A percentile compares a stretch with the other conserved stretches of the same genome.
Conservation (phyloP, 1,140 invertebrate genomes). For the Bombus breviceps region DNA sequence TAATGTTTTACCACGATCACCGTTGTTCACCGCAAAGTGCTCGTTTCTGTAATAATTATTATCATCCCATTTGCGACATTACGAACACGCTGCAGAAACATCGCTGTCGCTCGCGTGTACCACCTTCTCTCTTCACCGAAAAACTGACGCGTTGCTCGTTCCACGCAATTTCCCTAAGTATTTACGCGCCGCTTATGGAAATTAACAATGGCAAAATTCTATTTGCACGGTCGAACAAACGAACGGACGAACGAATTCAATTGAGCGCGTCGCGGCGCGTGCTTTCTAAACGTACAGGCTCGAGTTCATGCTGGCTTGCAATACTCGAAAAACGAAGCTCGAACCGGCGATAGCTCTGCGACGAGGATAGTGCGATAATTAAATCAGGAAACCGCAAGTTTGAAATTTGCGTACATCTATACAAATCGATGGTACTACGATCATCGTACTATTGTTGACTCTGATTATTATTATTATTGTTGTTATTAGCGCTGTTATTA, state of each 20-base stretch:
- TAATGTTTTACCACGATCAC: slow-evolving; percentile 64
- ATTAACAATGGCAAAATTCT: slow-evolving; percentile 27
- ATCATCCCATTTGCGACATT: slow-evolving; percentile 61
- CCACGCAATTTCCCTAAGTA: slow-evolving; percentile 5
- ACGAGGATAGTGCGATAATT: neutral
- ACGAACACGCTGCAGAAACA: slow-evolving; percentile 10
- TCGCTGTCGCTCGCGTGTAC: neutral
- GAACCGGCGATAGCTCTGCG: neutral
- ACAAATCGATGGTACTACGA: neutral
- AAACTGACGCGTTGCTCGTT: neutral
- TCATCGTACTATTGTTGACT: neutral
- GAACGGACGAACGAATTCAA: neutral
- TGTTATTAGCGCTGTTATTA: slow-evolving; percentile 50
- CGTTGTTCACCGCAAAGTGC: slow-evolving; percentile 54
- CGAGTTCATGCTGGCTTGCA: no score
- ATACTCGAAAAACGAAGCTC: neutral
- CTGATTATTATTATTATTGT: neutral
- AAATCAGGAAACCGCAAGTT: neutral
- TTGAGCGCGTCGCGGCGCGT: neutral
- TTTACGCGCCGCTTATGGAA: slow-evolving; percentile 32
- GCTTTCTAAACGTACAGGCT: neutral
- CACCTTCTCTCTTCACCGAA: neutral
- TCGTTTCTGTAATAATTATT: slow-evolving; percentile 67
- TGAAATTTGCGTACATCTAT: neutral
- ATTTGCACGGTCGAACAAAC: neutral